Conservation (phyloP, 2,888 invertebrate genomes). For the Troglohyphantes excavatus region DNA sequence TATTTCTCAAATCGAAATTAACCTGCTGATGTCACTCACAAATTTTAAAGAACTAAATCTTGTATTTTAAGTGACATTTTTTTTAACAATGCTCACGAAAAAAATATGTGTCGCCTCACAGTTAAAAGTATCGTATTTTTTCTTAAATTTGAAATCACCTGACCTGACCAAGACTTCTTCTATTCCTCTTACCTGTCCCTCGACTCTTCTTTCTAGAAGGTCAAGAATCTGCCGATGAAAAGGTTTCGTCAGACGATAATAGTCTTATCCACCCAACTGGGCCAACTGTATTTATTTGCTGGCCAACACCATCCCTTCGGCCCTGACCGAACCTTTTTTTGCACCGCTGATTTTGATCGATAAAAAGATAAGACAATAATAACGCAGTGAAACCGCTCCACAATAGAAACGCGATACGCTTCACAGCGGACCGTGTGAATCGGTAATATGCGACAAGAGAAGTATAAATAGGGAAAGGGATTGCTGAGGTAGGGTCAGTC, state of each 20-base stretch:
- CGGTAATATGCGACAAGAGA: slow-evolving; percentile 41
- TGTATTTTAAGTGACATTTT: too few species aligned
- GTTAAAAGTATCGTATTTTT: slow-evolving; percentile 19
- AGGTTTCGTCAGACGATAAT: slow-evolving; percentile 54
- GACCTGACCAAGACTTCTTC: not conserved
- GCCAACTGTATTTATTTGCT: slow-evolving; percentile 58
- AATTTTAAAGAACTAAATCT: too few species aligned
- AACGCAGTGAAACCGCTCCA: slow-evolving; percentile 60
- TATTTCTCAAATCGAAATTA: too few species aligned
- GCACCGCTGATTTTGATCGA: slow-evolving; percentile 68
- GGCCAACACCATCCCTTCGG: slow-evolving; percentile 32
- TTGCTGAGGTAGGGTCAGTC: slow-evolving; percentile 17
- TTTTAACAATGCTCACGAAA: too few species aligned
- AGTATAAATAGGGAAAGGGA: slow-evolving; percentile 30
- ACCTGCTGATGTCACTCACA: too few species aligned
- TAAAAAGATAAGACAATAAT: slow-evolving; percentile 64
- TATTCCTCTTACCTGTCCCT: not conserved
- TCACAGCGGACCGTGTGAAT: slow-evolving; percentile 34
- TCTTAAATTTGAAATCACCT: slow-evolving; percentile 2
- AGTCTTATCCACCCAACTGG: slow-evolving; percentile 63
- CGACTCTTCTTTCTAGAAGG: slow-evolving; percentile 34
- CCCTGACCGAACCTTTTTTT: slow-evolving; percentile 65
- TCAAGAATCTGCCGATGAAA: slow-evolving; percentile 19
- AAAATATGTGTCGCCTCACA: not conserved
- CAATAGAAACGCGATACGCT: slow-evolving; percentile 71